Conservation (phyloP, 2,797 vertebrate genomes). For the Anabas testudineus region DNA sequence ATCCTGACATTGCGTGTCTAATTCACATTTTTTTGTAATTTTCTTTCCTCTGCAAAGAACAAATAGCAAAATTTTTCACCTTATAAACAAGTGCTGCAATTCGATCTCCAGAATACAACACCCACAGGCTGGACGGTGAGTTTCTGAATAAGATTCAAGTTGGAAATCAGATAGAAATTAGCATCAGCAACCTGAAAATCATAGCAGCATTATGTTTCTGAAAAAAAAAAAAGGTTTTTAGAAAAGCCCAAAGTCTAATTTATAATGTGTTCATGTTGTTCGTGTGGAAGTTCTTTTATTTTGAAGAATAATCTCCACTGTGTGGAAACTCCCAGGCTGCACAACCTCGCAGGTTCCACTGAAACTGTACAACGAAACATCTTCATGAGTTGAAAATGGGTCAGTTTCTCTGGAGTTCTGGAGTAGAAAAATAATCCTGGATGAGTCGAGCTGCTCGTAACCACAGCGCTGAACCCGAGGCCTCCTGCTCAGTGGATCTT, state of each 20-base stretch:
- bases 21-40: slow-evolving; percentile 74
- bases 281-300: slow-evolving; percentile 1
- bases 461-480: not conserved
- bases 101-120: slow-evolving; percentile 67
- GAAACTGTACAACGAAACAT: slow-evolving; percentile 28
- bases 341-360: slow-evolving; percentile 22
- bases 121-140: slow-evolving; percentile 46
- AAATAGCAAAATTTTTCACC: slow-evolving; percentile 75
- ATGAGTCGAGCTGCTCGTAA: slow-evolving; percentile 8
- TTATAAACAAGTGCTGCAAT: slow-evolving; percentile 84
- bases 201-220: slow-evolving; percentile 67
- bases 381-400: slow-evolving; percentile 38
- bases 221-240: slow-evolving; percentile 6
- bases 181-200: slow-evolving; percentile 58
- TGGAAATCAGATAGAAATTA: slow-evolving; percentile 54
- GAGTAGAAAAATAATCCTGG: slow-evolving; percentile 74
- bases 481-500: slow-evolving; percentile 7
- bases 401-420: slow-evolving; percentile 48
- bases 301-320: slow-evolving; percentile 23
- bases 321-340: slow-evolving; percentile 22
- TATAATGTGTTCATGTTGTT: slow-evolving; percentile 2
- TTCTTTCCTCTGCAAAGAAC: slow-evolving; percentile 63
- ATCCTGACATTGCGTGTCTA: slow-evolving; percentile 73
- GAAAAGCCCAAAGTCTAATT: slow-evolving; percentile 35
- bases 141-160: slow-evolving; percentile 50